Conservation (phyloP, 1,140 invertebrate genomes). For the Heliconius hermathena region DNA sequence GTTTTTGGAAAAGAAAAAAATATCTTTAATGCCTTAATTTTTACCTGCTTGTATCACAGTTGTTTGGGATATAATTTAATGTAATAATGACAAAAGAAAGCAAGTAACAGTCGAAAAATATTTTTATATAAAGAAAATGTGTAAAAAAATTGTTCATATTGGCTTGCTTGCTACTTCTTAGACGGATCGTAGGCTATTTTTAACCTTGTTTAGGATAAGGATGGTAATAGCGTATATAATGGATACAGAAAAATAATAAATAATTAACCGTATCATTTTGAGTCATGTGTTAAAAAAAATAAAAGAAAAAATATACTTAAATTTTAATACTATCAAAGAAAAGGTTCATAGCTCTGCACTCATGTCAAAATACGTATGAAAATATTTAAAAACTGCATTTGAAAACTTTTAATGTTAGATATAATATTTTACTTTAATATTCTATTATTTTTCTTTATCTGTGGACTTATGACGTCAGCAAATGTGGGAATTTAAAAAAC, state of each 20-base stretch:
- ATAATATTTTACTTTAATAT: neutral
- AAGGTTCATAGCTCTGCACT: no score
- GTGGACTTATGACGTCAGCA: neutral
- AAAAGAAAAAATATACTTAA: no score
- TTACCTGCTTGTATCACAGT: neutral
- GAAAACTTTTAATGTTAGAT: neutral
- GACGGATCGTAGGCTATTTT: neutral
- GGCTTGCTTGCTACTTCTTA: neutral
- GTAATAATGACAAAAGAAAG: neutral
- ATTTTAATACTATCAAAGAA: no score
- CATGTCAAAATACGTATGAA: no score
- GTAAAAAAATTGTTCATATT: conserved; percentile 5
- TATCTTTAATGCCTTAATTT: conserved; percentile 9
- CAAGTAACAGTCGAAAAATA: neutral
- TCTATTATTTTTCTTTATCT: conserved; percentile 2
- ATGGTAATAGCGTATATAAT: neutral
- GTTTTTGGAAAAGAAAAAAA: neutral
- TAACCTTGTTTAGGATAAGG: neutral
- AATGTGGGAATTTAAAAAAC: neutral
- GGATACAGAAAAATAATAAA: conserved; percentile 8
- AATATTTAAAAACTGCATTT: neutral
- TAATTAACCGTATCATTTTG: neutral
- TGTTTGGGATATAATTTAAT: neutral
- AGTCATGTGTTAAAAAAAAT: no score
- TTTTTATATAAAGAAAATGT: conserved; percentile 12